Evolutionary conservation across 2,888 invertebrate genomes (phyloP).

Genomic region (Pseudococcus jackbeardsleyi): DNA sequence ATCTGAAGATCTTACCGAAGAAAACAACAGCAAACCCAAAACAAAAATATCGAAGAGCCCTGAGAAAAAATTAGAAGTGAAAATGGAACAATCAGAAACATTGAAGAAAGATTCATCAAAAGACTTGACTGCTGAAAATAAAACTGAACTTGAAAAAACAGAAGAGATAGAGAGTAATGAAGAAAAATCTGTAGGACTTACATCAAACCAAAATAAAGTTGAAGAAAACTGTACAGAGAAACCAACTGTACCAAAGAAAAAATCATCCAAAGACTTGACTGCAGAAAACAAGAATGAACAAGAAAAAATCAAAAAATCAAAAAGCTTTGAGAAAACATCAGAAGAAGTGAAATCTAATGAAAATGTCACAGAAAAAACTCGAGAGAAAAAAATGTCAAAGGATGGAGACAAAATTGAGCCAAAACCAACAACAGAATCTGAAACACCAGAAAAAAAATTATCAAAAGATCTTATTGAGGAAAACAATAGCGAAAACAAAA

Average conservation of each 20-base stretch:
- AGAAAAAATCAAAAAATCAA: background rate
- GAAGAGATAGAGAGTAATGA: no score
- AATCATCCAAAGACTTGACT: background rate
- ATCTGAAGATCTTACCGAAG: background rate
- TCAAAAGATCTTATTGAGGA: background rate
- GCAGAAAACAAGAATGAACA: background rate
- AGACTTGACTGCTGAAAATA: no score
- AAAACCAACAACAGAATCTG: background rate
- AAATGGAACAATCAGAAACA: slow-evolving; percentile 67
- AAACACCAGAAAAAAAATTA: background rate
- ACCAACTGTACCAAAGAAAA: no score
- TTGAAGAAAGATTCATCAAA: slow-evolving; percentile 58
- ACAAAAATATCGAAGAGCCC: slow-evolving; percentile 65
- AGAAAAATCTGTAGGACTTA: no score
- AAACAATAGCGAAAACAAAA: background rate
- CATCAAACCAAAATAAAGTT: no score
- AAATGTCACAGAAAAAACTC: background rate
- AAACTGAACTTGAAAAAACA: no score
- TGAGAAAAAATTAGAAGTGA: slow-evolving; percentile 66
- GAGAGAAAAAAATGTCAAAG: background rate
- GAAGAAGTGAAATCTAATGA: slow-evolving; percentile 57
- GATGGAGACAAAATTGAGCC: no score
- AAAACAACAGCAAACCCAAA: background rate
- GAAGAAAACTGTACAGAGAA: no score
- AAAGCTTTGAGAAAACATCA: background rate